Conservation (phyloP, 2,113 vertebrate species). For the Podarcis cretensis region DNA sequence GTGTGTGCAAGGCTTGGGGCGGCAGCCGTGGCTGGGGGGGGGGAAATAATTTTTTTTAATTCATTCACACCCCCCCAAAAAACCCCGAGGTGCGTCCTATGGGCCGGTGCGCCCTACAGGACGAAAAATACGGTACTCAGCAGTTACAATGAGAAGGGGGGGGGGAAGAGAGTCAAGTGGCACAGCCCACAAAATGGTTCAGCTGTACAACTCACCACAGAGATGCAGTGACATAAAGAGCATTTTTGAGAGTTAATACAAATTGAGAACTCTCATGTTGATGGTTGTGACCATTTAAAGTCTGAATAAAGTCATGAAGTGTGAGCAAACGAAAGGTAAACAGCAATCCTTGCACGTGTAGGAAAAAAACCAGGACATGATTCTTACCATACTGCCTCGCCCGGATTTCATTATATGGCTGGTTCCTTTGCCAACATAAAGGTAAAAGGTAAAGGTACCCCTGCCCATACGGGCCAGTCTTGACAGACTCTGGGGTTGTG, state of each 20-base stretch:
- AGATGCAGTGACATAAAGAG: not conserved
- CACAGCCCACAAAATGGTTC: not conserved
- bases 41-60: too few species aligned
- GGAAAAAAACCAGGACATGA: not conserved
- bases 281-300: not conserved
- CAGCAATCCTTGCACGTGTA: not conserved
- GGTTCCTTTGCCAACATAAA: accelerated
- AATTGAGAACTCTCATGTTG: not conserved
- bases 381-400: not conserved
- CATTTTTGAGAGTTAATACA: not conserved
- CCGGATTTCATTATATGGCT: not conserved
- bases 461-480: too few species aligned
- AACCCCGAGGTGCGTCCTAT: too few species aligned
- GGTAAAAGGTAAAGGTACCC: too few species aligned
- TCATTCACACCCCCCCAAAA: too few species aligned
- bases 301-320: not conserved
- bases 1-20: too few species aligned
- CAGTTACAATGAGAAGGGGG: not conserved
- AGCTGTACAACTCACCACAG: not conserved
- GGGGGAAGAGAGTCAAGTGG: not conserved
- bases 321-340: not conserved
- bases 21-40: too few species aligned
- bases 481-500: too few species aligned
- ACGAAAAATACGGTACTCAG: too few species aligned
- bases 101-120: too few species aligned